Evolutionary conservation across 2,113 vertebrate species (phyloP).

Genomic region (Tympanuchus pallidicinctus): DNA sequence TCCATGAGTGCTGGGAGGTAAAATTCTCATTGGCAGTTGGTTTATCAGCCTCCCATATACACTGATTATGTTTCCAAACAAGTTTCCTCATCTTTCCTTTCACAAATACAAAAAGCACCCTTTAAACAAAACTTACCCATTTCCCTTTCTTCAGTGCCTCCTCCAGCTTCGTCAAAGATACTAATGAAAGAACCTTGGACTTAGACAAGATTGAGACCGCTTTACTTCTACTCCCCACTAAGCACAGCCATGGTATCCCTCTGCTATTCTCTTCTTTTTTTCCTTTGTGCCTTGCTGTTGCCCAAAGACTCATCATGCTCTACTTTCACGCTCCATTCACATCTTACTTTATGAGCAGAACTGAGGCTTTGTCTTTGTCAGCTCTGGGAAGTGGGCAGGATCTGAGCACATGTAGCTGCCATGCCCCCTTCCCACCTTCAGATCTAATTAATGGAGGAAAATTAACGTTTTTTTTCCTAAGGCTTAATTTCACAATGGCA

Average conservation of each 20-base stretch:
- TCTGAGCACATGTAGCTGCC: background rate
- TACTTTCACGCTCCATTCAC: background rate
- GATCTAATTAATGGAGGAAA: background rate
- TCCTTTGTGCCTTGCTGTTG: background rate
- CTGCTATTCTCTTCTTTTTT: background rate
- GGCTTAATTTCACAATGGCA: background rate
- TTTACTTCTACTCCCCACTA: background rate
- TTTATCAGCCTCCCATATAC: background rate
- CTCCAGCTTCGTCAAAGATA: background rate
- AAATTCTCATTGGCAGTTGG: background rate
- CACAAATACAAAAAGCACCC: background rate
- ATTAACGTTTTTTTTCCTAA: fast-evolving
- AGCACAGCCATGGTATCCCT: fast-evolving
- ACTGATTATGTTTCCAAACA: background rate
- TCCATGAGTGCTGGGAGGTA: fast-evolving
- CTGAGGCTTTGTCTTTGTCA: background rate
- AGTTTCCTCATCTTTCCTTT: background rate
- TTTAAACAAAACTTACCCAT: background rate
- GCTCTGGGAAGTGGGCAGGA: fast-evolving
- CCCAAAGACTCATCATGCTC: background rate
- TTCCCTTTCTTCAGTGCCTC: background rate
- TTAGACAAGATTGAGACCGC: background rate
- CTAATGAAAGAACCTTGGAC: background rate
- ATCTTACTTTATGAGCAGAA: background rate
- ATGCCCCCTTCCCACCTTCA: fast-evolving